phyloP scores from a whole-genome alignment of 2,797 vertebrate genomes.

The Schizothorax lantsangensis region DNA sequence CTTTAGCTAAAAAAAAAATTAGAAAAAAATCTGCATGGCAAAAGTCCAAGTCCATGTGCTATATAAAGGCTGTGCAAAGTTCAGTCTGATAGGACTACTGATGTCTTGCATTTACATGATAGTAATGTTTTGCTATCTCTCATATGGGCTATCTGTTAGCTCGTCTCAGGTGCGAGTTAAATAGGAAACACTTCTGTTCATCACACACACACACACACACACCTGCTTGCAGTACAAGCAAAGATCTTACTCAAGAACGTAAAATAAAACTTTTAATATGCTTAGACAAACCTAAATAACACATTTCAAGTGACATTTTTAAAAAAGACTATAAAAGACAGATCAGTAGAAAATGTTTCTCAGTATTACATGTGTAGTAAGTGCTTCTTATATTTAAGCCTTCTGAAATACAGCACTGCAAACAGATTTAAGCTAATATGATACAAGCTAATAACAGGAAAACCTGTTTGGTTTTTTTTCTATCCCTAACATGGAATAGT shows the following conservation, averaged over 20 bases:
- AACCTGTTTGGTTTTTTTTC: constrained; percentile 20
- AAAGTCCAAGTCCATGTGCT: constrained; percentile 19
- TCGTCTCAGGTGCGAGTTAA: not conserved
- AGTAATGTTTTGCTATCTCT: constrained; percentile 12
- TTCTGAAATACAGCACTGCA: constrained; percentile 28
- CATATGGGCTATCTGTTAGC: constrained; percentile 14
- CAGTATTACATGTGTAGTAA: constrained; percentile 68
- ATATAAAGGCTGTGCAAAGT: constrained; percentile 58
- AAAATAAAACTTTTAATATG: constrained; percentile 58
- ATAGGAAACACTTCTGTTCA: not conserved
- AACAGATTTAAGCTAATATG: constrained; percentile 37
- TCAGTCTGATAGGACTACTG: constrained; percentile 58
- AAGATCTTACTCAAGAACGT: constrained; percentile 13
- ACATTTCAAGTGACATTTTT: constrained; percentile 37
- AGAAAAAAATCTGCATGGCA: not conserved
- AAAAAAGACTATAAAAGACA: constrained; percentile 53
- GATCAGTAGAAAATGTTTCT: constrained; percentile 68
- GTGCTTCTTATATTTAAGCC: constrained; percentile 65
- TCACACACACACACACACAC: not conserved
- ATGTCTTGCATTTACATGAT: constrained; percentile 60
- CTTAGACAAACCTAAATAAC: constrained; percentile 43
- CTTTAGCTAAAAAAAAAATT: not conserved
- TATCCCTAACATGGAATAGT: constrained; percentile 43
- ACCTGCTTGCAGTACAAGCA: constrained; percentile 6
- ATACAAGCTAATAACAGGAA: constrained; percentile 30